Percentiles rank a stretch among this genome's conserved stretches.
Evolutionary conservation across 2,888 invertebrate species (phyloP).

Genomic region (Polyommatus iphigenia): DNA sequence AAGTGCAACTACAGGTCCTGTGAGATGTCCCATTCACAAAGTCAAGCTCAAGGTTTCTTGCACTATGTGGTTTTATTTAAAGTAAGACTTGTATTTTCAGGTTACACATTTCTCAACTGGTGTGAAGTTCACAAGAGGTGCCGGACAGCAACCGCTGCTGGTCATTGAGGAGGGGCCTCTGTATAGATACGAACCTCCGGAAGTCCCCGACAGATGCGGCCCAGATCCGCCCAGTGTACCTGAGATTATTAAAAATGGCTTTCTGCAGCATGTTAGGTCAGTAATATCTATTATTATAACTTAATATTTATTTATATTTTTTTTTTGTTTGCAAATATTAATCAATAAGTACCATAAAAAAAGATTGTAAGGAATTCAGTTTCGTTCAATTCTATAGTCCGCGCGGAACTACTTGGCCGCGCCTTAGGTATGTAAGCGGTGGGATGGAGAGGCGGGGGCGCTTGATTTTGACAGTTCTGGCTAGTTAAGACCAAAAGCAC

Average conservation of each 20-base stretch:
- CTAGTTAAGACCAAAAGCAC: too few relatives aligned
- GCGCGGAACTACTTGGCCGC: too few relatives aligned
- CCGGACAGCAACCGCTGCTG: slow-evolving; percentile 84
- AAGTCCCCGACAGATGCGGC: slow-evolving; percentile 83
- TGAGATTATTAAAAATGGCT: slow-evolving; percentile 84
- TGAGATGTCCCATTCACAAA: too few relatives aligned
- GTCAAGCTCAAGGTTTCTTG: too few relatives aligned
- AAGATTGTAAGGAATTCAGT: too few relatives aligned
- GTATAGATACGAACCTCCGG: slow-evolving; percentile 83
- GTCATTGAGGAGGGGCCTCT: slow-evolving; percentile 88
- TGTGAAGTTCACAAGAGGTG: slow-evolving; percentile 87
- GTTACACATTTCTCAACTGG: slow-evolving; percentile 92
- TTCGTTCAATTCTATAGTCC: too few relatives aligned
- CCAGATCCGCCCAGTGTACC: slow-evolving; percentile 84
- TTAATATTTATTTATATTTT: background rate
- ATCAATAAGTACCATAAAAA: background rate
- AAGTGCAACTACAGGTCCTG: too few relatives aligned
- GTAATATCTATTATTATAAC: slow-evolving; percentile 33
- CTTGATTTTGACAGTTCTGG: too few relatives aligned
- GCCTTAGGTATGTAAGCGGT: too few relatives aligned
- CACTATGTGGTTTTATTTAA: too few relatives aligned
- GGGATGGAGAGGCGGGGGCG: too few relatives aligned
- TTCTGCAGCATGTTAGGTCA: slow-evolving; percentile 85
- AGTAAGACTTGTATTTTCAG: slow-evolving; percentile 46
- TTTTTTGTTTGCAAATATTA: background rate